Conservation (phyloP, 2,797 vertebrate genomes). For the Cirrhinus mrigala region DNA sequence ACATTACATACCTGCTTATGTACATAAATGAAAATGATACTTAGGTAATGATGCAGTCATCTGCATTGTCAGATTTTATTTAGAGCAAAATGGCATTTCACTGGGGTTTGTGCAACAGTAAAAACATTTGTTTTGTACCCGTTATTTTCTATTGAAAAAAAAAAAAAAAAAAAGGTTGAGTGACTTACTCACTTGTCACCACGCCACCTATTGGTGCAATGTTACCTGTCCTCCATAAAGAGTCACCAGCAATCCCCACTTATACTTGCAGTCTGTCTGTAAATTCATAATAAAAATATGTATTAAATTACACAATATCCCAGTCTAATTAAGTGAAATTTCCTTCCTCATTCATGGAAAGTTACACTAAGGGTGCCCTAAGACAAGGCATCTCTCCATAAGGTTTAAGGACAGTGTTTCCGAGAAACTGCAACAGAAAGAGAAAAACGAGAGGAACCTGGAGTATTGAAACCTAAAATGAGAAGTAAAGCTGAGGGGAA, state of each 20-base stretch:
- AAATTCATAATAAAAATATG: no score
- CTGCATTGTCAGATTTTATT: not conserved
- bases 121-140: no score
- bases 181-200: not conserved
- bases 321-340: not conserved
- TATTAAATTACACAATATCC: no score
- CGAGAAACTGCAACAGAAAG: not conserved
- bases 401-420: not conserved
- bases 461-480: not conserved
- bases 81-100: not conserved
- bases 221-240: not conserved
- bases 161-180: not conserved
- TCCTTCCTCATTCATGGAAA: conserved; percentile 1
- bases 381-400: not conserved
- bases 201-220: not conserved
- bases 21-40: not conserved
- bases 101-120: no score
- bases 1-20: no score
- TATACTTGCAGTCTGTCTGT: no score
- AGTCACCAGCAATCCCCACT: no score
- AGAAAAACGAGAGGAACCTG: not conserved
- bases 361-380: not conserved
- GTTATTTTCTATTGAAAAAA: not conserved
- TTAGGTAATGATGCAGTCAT: not conserved
- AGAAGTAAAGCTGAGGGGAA: not conserved